Percentiles rank a stretch among this genome's conserved stretches.
Evolutionary conservation across 35 echinoderm and acorn worm genomes (phyloP).

Genomic region (Acanthaster planci): DNA sequence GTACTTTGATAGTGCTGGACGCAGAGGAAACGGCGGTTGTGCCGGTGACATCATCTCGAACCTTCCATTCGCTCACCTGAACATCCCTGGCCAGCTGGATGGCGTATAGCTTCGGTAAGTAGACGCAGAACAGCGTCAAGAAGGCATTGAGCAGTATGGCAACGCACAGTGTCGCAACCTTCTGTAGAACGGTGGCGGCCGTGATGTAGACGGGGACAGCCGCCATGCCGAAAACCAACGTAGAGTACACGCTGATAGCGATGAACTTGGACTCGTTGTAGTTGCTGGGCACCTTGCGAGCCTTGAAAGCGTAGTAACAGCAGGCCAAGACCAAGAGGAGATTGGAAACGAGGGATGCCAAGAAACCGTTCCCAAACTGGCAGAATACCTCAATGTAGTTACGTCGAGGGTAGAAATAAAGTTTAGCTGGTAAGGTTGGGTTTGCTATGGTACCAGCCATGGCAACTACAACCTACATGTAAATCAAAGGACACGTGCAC

Average conservation of each 20-base stretch:
- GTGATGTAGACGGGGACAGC: not conserved
- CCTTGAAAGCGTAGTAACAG: slow-evolving; percentile 8
- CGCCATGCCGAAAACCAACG: not conserved
- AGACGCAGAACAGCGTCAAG: slow-evolving; percentile 7
- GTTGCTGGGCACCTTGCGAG: not conserved
- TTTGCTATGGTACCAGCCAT: not conserved
- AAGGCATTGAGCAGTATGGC: slow-evolving; percentile 15
- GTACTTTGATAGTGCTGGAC: too few relatives aligned
- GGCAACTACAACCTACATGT: not conserved
- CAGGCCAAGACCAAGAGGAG: not conserved
- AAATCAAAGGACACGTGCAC: too few relatives aligned
- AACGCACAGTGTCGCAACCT: not conserved
- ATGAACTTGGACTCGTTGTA: slow-evolving; percentile 33
- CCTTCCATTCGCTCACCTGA: too few relatives aligned
- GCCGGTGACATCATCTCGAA: too few relatives aligned
- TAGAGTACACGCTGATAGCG: slow-evolving; percentile 18
- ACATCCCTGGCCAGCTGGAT: too few relatives aligned
- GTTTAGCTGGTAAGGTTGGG: not conserved
- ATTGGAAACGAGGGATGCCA: not conserved
- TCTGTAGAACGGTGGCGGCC: not conserved
- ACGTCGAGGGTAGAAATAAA: not conserved
- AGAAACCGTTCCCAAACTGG: not conserved
- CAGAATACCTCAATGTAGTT: slow-evolving; percentile 14
- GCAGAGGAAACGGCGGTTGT: too few relatives aligned
- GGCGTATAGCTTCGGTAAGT: slow-evolving; percentile 22